These are phyloP conservation scores for Pollicipes pollicipes DNA, from an alignment of 1,140 invertebrate genomes.

Conservation along the genomic window DNA sequence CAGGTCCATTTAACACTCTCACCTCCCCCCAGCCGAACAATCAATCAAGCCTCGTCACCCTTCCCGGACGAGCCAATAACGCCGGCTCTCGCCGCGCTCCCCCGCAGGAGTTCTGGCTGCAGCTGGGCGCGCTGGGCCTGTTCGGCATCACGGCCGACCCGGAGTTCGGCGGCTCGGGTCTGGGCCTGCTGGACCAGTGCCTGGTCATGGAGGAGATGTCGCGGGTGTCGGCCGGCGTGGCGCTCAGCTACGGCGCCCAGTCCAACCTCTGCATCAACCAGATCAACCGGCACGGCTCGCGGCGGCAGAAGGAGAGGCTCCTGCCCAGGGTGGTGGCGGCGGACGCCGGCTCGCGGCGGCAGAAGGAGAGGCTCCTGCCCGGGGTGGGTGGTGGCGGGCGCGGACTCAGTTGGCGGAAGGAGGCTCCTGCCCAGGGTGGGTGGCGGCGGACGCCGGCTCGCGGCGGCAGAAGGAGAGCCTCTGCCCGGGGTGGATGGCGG, in stretches of 20 bases:
- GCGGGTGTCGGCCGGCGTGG: constrained; percentile 62
- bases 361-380: too few species aligned
- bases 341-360: too few species aligned
- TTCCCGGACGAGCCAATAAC: not conserved
- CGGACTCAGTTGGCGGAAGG: too few species aligned
- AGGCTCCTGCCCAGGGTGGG: constrained; percentile 73
- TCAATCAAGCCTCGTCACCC: not conserved
- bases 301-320: constrained; percentile 83
- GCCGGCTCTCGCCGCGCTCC: not conserved
- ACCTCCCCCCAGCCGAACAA: not conserved
- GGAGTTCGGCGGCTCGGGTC: constrained; percentile 83
- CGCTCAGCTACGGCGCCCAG: constrained; percentile 37
- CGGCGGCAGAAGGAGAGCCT: too few species aligned
- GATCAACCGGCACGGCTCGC: constrained; percentile 77
- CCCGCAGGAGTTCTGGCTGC: constrained; percentile 64
- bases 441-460: too few species aligned
- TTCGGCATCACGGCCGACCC: constrained; percentile 73
- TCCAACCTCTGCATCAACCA: constrained; percentile 91
- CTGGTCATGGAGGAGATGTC: constrained; percentile 91
- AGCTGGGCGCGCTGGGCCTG: constrained; percentile 74
- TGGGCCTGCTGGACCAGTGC: constrained; percentile 77
- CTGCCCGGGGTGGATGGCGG: too few species aligned
- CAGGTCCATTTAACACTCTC: not conserved
- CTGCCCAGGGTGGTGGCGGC: too few species aligned
- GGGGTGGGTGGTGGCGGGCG: too few species aligned